These are phyloP conservation scores for Heliconius charithonia DNA, from an alignment of 2,888 invertebrate genomes.

Conservation along the genomic window DNA sequence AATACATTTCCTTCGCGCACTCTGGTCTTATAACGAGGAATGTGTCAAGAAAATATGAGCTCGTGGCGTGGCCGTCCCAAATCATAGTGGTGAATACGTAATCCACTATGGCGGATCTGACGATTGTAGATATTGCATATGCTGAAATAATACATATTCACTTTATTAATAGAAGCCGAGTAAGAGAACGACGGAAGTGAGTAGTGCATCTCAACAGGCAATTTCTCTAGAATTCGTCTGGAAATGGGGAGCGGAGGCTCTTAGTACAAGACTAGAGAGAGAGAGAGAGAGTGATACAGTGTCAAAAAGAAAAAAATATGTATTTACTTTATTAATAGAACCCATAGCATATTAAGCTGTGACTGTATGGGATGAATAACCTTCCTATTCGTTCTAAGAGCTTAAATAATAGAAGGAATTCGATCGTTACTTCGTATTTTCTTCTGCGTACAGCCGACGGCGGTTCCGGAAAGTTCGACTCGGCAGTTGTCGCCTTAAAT, in stretches of 20 bases:
- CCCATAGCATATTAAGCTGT: background rate
- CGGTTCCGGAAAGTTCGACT: slow-evolving; percentile 79
- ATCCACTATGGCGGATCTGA: slow-evolving; percentile 57
- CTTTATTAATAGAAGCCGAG: background rate
- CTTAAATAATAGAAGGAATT: slow-evolving; percentile 56
- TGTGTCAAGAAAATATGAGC: slow-evolving; percentile 56
- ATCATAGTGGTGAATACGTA: slow-evolving; percentile 58
- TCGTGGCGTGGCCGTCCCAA: slow-evolving; percentile 52
- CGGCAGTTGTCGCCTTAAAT: slow-evolving; percentile 81
- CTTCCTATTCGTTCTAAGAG: slow-evolving; percentile 57
- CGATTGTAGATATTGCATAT: slow-evolving; percentile 51
- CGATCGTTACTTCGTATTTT: slow-evolving; percentile 59
- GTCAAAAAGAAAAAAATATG: too few species aligned
- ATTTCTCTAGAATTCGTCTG: too few species aligned
- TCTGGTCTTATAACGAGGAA: slow-evolving; percentile 58
- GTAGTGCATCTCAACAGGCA: too few species aligned
- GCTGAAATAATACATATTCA: slow-evolving; percentile 31
- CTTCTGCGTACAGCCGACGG: slow-evolving; percentile 69
- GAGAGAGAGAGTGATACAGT: too few species aligned
- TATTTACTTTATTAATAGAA: too few species aligned
- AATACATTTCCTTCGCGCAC: slow-evolving; percentile 60
- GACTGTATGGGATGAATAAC: background rate
- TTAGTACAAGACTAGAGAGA: too few species aligned
- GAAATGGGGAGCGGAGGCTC: too few species aligned
- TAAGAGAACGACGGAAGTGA: too few species aligned